Conservation (phyloP, 37 sponge, comb jelly and placozoan genomes). For the Corticium candelabrum region DNA sequence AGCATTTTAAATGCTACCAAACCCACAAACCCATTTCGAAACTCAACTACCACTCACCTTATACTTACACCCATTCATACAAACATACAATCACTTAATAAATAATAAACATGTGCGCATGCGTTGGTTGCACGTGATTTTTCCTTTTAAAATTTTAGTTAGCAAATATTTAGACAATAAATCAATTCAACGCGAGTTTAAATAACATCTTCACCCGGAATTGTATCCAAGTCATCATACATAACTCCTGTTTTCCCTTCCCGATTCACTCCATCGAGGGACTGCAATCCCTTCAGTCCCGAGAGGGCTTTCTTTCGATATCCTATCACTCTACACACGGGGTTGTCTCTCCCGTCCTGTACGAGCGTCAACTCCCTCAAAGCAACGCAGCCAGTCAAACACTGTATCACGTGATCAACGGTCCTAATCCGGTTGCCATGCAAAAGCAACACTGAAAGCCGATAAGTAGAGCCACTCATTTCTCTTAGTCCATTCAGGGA, state of each 20-base stretch:
- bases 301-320: background rate
- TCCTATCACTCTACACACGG: no score
- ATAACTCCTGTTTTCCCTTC: background rate
- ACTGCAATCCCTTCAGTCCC: background rate
- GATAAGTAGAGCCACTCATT: background rate
- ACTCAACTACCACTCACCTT: no score
- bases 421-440: background rate
- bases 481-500: background rate
- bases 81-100: no score
- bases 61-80: no score
- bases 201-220: no score
- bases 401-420: background rate
- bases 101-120: no score
- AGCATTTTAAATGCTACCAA: no score
- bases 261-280: background rate
- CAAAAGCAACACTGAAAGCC: background rate
- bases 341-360: background rate
- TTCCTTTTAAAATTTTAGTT: no score
- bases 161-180: no score
- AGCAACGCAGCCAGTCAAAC: background rate
- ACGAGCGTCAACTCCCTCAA: background rate
- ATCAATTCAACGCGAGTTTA: no score
- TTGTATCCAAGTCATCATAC: background rate
- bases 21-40: no score
- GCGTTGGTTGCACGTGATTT: no score